Conservation (phyloP, 2,113 vertebrate species). For the Platichthys stellatus region DNA sequence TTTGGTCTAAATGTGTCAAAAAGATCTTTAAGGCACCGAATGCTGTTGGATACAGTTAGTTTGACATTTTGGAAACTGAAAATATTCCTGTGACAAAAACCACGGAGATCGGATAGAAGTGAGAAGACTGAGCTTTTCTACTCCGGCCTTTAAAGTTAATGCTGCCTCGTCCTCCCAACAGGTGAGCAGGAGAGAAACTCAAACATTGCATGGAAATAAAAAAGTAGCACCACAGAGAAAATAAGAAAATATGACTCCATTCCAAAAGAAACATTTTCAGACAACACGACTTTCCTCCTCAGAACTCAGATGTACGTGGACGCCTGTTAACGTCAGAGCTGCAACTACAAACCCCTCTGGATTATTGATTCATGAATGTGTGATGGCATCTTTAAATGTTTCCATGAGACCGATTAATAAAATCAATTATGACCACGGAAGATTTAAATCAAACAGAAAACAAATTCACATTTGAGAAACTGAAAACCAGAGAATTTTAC, state of each 20-base stretch:
- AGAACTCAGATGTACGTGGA: not conserved
- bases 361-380: too few species aligned
- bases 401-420: too few species aligned
- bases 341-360: not conserved
- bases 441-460: too few species aligned
- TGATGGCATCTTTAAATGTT: not conserved
- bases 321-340: not conserved
- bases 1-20: slow-evolving; percentile 57
- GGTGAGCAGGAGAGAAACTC: slow-evolving; percentile 24
- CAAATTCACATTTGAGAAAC: too few species aligned
- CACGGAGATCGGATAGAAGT: too few species aligned
- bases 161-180: slow-evolving; percentile 19
- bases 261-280: slow-evolving; percentile 1
- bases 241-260: slow-evolving; percentile 7
- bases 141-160: slow-evolving; percentile 27
- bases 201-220: slow-evolving; percentile 21
- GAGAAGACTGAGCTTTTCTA: not conserved
- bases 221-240: slow-evolving; percentile 61
- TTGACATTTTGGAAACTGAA: not conserved
- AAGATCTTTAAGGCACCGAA: slow-evolving; percentile 67
- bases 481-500: not conserved
- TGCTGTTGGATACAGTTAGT: slow-evolving; percentile 28
- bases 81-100: too few species aligned
- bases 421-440: not conserved
- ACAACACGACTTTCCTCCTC: not conserved